Conservation (phyloP, 1,140 invertebrate genomes). For the Saccostrea echinata region DNA sequence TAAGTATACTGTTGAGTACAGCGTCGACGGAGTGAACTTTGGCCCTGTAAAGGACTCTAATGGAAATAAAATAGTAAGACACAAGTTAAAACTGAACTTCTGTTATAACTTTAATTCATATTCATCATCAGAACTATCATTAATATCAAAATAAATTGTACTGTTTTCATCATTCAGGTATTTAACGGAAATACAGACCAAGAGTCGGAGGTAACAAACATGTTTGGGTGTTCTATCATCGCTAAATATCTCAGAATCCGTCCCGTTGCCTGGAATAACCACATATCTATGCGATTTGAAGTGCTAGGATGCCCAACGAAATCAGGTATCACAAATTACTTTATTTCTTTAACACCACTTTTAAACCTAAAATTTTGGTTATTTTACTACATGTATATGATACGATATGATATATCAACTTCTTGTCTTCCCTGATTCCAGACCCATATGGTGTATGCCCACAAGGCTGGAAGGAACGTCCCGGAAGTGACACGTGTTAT, state of each 20-base stretch:
- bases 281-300: slow-evolving; percentile 61
- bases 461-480: slow-evolving; percentile 60
- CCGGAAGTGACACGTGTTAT: slow-evolving; percentile 64
- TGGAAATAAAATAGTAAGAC: slow-evolving; percentile 52
- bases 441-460: slow-evolving; percentile 62
- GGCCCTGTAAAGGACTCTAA: slow-evolving; percentile 56
- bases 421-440: slow-evolving; percentile 40
- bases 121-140: background rate
- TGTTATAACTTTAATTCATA: background rate
- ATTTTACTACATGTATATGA: background rate
- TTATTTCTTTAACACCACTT: background rate
- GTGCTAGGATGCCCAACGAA: slow-evolving; percentile 61
- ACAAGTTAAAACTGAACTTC: background rate
- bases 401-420: background rate
- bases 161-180: background rate
- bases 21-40: slow-evolving; percentile 61
- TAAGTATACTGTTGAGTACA: slow-evolving; percentile 61
- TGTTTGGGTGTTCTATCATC: slow-evolving; percentile 59
- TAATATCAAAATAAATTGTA: background rate
- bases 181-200: slow-evolving; percentile 56
- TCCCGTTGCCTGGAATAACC: slow-evolving; percentile 55
- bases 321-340: background rate
- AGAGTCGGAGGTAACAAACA: slow-evolving; percentile 59
- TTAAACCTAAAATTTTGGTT: background rate
- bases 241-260: slow-evolving; percentile 62